Base-by-base conservation (phyloP, 2,113 vertebrate genomes). In the Rafetus swinhoei region DNA sequence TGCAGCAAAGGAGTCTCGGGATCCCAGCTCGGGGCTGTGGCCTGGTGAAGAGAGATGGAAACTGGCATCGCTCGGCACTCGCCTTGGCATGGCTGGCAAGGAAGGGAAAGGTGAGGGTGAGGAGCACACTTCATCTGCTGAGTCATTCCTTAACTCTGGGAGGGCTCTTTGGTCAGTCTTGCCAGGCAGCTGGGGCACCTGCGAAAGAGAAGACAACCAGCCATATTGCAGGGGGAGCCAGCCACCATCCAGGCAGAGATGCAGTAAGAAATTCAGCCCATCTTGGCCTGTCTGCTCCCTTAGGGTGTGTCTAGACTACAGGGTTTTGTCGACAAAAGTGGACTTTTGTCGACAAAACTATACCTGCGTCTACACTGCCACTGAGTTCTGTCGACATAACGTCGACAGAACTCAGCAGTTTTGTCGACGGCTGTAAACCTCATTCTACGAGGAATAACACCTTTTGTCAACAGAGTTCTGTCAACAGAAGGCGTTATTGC, bases 11-110 rank as follows among this genome's bases (percentile, higher is more conserved):
- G n/a, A 85, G 65, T 88, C 81, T 81, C 57, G 60, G 86, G 55
- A 92, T 81, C 21, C 6, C 3, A 13, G 62, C 12, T 94, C 39
- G 0, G 79, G 93, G 89, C 94, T 93, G 65, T 62, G 53, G 35
- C 55, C 52, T 35, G 88, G 62, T 0, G 18, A 94, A 62, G 95
- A 94, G 52, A 97, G 53, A 12, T 81, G 92, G 24, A 95, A 96
- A 87, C 93, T 94, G 90, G 89, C 82, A 59, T 21, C 0, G 32
- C 94, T 77, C 19, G 55, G n/a, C 1, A 2, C 52, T 35, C 1
- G 29, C 53, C 72, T 52, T 32, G 29, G 59, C 24, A 10, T 29
- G 39, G 83, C 65, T 39, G 57, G 53, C 0, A 6, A 94, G 24
- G 93, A 87, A 15, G 89, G 79, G 3, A 84, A 57, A 18, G 45